Evolutionary conservation across 2,797 vertebrate genomes (phyloP), one percentile per base, ranked within the genome.

Genomic region (Leptatherina wallacei): DNA sequence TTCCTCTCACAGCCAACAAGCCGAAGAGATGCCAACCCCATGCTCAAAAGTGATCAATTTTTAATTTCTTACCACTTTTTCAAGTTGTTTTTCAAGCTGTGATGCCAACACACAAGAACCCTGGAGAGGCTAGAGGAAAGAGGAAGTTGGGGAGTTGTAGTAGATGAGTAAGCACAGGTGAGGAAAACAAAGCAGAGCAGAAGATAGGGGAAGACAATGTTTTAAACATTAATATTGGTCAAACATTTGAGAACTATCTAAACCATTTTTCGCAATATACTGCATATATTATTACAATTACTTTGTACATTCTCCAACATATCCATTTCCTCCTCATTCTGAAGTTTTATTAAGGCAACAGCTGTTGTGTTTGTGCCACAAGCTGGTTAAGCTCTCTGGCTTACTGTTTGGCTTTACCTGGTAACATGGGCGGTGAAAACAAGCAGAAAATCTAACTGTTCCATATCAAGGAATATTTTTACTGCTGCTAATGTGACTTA

Each of bases 381-480:
- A 66, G 69, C 51, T 44, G 76, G 62, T 60, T 71, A 49, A 76
- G 75, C 40, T 56, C 71, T 68, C 55, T 68, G 51, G 20, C 54
- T 82, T 60, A 69, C 64, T 71, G 77, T 69, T 69, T 77, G 71
- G 57, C 44, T 93, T 81, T 91, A 92, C 92, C 92, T 93, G 71
- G 79, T 95, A 95, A 95, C 95, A 96, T 92, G 93, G 93, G 87
- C 83, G 85, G 96, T 95, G 95, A 96, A 98, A 97, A 97, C 85
- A 86, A 96, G 96, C 96, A 98, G 96, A 98, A 98, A 97, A 98
- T 97, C 95, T 92, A 95, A 96, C 95, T 96, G 96, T 98, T 98
- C 96, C 96, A 96, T 97, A 97, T 97, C 95, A 96, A 96, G 96
- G 96, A 96, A 96, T 96, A 97, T 97, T 98, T 98, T 97, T 95